These are phyloP conservation scores for Aphis craccivora DNA, from an alignment of 1,140 invertebrate genomes.

Conservation along the genomic window DNA sequence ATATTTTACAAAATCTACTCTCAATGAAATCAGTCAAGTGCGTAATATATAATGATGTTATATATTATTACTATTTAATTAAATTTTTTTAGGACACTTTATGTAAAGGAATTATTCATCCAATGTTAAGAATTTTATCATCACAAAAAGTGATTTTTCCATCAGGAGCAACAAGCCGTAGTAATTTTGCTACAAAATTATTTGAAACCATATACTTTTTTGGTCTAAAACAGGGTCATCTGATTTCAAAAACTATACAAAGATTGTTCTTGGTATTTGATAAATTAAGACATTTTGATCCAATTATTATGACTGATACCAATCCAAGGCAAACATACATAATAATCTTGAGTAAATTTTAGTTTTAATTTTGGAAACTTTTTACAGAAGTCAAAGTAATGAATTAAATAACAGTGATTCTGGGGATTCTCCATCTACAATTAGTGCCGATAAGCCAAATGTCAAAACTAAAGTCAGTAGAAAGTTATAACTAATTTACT, in stretches of 20 bases:
- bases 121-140: slow-evolving; percentile 75
- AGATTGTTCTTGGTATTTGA: slow-evolving; percentile 89
- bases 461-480: slow-evolving; percentile 55
- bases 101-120: slow-evolving; percentile 79
- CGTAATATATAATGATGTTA: background rate
- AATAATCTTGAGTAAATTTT: background rate
- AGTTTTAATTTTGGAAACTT: background rate
- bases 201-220: slow-evolving; percentile 82
- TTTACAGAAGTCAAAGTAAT: slow-evolving; percentile 14
- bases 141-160: slow-evolving; percentile 82
- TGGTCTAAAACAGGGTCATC: slow-evolving; percentile 78
- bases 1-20: slow-evolving; percentile 76
- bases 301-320: slow-evolving; percentile 40
- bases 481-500: background rate
- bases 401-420: slow-evolving; percentile 58
- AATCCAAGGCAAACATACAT: slow-evolving; percentile 1
- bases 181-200: slow-evolving; percentile 79
- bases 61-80: slow-evolving; percentile 9
- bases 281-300: slow-evolving; percentile 70
- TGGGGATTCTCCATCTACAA: slow-evolving; percentile 58
- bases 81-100: slow-evolving; percentile 70
- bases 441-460: slow-evolving; percentile 48
- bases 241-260: slow-evolving; percentile 75
- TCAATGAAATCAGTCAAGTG: slow-evolving; percentile 56
- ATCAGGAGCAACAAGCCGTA: slow-evolving; percentile 76